These are phyloP conservation scores for Monarcha castaneiventris DNA, from an alignment of 2,113 vertebrate species.

Conservation along the genomic window DNA sequence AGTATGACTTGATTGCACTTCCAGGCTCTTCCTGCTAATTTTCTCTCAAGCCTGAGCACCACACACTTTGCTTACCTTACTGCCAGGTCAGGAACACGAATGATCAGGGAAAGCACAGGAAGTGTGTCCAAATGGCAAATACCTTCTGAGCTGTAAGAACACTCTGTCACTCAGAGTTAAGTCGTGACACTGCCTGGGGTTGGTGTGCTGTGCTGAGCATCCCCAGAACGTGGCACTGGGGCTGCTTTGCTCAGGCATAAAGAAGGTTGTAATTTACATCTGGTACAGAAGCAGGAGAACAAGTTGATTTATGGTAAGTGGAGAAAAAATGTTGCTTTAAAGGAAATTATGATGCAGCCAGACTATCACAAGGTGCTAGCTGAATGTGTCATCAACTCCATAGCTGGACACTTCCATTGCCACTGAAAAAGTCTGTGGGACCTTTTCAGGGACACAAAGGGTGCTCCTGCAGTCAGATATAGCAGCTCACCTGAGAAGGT, in stretches of 20 bases:
- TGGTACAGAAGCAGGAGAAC: background rate
- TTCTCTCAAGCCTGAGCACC: background rate
- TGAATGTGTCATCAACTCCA: background rate
- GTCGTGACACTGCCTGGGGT: background rate
- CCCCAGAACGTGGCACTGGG: fast-evolving
- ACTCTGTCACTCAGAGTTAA: background rate
- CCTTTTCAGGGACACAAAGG: background rate
- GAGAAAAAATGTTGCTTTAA: background rate
- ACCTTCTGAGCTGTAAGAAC: background rate
- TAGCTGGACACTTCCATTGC: background rate
- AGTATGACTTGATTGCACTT: background rate
- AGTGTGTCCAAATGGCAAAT: background rate
- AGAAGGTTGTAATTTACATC: background rate
- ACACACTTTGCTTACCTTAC: background rate
- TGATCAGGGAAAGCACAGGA: background rate
- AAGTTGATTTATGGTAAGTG: background rate
- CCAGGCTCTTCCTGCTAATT: background rate
- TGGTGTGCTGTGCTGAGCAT: background rate
- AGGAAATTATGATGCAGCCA: background rate
- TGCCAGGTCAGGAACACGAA: background rate
- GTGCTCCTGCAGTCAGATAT: background rate
- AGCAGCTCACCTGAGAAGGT: background rate
- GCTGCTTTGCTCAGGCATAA: background rate
- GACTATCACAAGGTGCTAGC: background rate
- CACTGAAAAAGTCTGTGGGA: background rate